phyloP scores from a whole-genome alignment of 92 coral and sea anemone genomes.

The Zoanthus sansibaricus region DNA sequence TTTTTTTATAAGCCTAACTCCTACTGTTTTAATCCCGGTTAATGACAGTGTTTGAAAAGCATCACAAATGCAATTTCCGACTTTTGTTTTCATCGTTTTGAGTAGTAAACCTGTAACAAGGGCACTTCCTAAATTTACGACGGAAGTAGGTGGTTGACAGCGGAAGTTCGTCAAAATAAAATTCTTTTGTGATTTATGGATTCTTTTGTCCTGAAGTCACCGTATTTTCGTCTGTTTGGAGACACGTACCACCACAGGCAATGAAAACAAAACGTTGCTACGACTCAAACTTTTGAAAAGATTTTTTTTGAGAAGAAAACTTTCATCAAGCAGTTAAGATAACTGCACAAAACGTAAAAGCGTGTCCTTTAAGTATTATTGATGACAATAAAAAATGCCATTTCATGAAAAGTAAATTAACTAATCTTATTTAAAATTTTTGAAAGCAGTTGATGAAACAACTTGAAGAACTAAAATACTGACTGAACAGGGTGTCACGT shows the following conservation, averaged over 20 bases:
- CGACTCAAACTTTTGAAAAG: background rate
- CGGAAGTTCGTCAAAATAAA: slow-evolving; percentile 41
- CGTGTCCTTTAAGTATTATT: slow-evolving; percentile 6
- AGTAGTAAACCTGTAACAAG: slow-evolving; percentile 33
- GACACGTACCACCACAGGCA: slow-evolving; percentile 28
- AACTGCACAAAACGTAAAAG: background rate
- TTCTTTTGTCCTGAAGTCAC: slow-evolving; percentile 38
- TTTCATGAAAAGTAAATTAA: background rate
- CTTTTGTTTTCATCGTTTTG: slow-evolving; percentile 27
- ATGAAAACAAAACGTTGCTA: background rate
- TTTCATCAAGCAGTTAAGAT: background rate
- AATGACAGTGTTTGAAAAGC: slow-evolving; percentile 49
- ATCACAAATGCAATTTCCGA: slow-evolving; percentile 51
- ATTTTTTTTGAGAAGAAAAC: background rate
- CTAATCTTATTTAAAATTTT: slow-evolving; percentile 21
- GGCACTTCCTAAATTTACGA: slow-evolving; percentile 12
- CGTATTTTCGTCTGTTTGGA: slow-evolving; percentile 24
- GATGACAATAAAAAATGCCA: background rate
- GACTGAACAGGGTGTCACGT: slow-evolving; percentile 13
- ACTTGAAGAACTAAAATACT: background rate
- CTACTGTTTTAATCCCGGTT: slow-evolving; percentile 24
- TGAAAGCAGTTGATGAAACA: background rate
- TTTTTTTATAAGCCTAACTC: background rate
- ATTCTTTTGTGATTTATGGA: slow-evolving; percentile 9
- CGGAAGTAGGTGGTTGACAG: slow-evolving; percentile 34